Percentiles rank a stretch among this genome's conserved stretches.
These are phyloP conservation scores for Polypterus senegalus DNA, from an alignment of 2,113 vertebrate genomes.

Conservation along the genomic window DNA sequence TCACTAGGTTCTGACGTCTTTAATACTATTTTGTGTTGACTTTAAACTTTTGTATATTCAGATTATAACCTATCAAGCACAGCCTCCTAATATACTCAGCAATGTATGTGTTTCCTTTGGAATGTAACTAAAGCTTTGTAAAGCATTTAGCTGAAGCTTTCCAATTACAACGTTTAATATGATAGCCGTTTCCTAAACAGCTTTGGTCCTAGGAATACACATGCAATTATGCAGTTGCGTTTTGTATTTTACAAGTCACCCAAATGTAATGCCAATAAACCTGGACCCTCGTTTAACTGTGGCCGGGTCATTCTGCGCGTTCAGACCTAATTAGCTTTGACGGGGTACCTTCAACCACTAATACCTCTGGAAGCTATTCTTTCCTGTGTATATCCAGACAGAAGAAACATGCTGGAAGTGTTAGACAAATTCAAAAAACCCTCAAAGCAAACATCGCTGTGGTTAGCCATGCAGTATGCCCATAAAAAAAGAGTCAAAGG, in stretches of 20 bases:
- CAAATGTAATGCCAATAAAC: not conserved
- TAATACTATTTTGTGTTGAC: no score
- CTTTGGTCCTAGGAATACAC: not conserved
- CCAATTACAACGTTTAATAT: no score
- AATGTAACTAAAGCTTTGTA: no score
- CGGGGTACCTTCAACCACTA: not conserved
- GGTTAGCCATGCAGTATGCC: slow-evolving; percentile 1
- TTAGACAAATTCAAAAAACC: not conserved
- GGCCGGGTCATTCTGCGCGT: not conserved
- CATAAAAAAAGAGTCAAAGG: no score
- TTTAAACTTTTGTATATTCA: no score
- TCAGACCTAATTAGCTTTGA: not conserved
- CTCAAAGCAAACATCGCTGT: not conserved
- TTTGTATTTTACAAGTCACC: not conserved
- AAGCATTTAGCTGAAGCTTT: no score
- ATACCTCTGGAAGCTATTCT: not conserved
- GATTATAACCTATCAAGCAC: no score
- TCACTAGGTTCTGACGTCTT: no score
- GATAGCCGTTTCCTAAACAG: not conserved
- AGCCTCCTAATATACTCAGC: no score
- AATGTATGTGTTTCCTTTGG: no score
- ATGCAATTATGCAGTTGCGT: not conserved
- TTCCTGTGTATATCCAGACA: slow-evolving; percentile 1
- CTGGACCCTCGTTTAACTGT: not conserved
- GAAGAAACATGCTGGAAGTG: not conserved